Base-by-base conservation (phyloP, 2,797 vertebrate species). In the Eupleurogrammus muticus region DNA sequence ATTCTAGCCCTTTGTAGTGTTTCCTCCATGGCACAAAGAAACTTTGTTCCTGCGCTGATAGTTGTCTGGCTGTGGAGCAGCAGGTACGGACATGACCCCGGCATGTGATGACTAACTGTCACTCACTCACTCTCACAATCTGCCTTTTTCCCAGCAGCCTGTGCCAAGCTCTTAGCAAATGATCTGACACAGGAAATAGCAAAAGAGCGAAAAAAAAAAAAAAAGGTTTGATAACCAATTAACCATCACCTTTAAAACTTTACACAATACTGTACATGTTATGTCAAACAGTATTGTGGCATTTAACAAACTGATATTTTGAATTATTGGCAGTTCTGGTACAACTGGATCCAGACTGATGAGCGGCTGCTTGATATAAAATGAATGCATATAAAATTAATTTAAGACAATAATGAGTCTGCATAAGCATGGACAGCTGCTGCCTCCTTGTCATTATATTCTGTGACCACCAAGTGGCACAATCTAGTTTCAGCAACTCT, bases 401-500 rank as follows among this genome's bases (percentile, higher is more conserved):
- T 32, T 5, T 51, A 34, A 59, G 12, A 42, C 35, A 36, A 70
- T 5, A 16, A 36, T 5, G 19, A 11, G 1, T 47, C 32, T 16
- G 62, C 13, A 44, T 24, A 23, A 3, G 52, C 60, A 20, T 0
- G 1, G 4, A 16, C 42, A 36, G 17, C 20, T 34, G 36, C 50
- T 52, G 23, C 20, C 12, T 65, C 11, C 55, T 14, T 76, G 77
- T 48, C 57, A 16, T 81, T 16, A 54, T 46, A 36, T 38, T 28
- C 3, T 72, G n/a, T 66, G 79, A 73, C 83, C 87, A 84, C 81
- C 0, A 34, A 66, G 83, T 34, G 81, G 81, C 77, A 53, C 51
- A 57, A 17, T 73, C 44, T 53, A 19, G 23, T 53, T 28, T 38
- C 44, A 35, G 10, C 6, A 28, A 6, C 28, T 57, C n/a, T 73